These are phyloP conservation scores for Embidobia sp. DNA, from an alignment of 2,888 invertebrate species.

Conservation along the genomic window DNA sequence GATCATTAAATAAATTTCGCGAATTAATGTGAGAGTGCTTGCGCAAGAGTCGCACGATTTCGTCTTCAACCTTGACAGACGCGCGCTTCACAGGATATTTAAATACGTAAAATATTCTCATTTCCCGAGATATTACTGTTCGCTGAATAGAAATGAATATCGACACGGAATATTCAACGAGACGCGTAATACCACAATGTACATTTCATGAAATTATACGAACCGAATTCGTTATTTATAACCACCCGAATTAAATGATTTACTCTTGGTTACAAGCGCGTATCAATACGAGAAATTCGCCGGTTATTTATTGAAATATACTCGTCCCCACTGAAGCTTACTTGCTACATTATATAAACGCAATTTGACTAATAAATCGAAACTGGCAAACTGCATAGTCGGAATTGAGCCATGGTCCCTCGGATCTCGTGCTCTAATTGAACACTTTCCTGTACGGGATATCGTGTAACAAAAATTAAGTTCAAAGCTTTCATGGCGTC, in stretches of 20 bases:
- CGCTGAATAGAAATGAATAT: constrained; percentile 52
- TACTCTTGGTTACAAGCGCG: constrained; percentile 30
- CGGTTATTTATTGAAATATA: constrained; percentile 44
- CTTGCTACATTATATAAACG: constrained; percentile 15
- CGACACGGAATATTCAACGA: constrained; percentile 66
- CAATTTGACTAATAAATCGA: constrained; percentile 17
- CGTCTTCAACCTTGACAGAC: constrained; percentile 21
- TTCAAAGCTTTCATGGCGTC: too few species aligned
- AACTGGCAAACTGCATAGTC: too few species aligned
- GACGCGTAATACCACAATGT: constrained; percentile 64
- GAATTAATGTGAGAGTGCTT: constrained; percentile 10
- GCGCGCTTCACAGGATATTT: constrained; percentile 34
- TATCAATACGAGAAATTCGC: constrained; percentile 23
- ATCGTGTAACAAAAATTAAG: too few species aligned
- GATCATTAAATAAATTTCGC: constrained; percentile 2
- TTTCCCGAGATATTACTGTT: constrained; percentile 48
- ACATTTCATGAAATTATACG: constrained; percentile 53
- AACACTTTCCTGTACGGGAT: too few species aligned
- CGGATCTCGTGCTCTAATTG: too few species aligned
- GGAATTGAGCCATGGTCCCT: too few species aligned
- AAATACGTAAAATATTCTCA: constrained; percentile 56
- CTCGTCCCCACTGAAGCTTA: constrained; percentile 1
- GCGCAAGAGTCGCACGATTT: constrained; percentile 5
- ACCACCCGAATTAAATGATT: constrained; percentile 51
- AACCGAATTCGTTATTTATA: constrained; percentile 50